Percentiles rank a stretch among this genome's conserved stretches.
These are phyloP conservation scores for Actinemys pallida DNA, from an alignment of 2,113 vertebrate genomes.

Conservation along the genomic window DNA sequence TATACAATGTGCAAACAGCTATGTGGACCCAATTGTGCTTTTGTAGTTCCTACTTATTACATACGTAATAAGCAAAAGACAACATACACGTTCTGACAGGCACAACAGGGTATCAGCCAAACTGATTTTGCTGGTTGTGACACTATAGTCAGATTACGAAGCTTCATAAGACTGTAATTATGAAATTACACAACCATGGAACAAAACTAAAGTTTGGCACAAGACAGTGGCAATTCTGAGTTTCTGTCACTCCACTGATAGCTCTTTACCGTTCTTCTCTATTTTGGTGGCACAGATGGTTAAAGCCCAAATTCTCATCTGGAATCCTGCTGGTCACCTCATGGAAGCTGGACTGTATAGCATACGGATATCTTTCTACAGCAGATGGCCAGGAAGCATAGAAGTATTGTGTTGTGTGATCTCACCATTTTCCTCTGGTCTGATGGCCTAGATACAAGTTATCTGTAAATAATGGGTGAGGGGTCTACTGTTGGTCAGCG, in stretches of 20 bases:
- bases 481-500: background rate
- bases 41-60: background rate
- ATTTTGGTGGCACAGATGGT: background rate
- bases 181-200: background rate
- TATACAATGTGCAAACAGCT: no score
- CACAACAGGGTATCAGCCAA: background rate
- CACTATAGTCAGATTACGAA: background rate
- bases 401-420: background rate
- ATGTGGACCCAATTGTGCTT: background rate
- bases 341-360: background rate
- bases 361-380: background rate
- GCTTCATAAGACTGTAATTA: background rate
- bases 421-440: background rate
- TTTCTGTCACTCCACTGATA: background rate
- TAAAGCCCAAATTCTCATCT: background rate
- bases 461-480: background rate
- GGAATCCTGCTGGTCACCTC: background rate
- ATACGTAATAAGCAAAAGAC: background rate
- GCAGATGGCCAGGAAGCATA: background rate
- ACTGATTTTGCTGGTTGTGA: background rate
- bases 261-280: background rate
- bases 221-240: background rate
- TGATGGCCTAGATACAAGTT: background rate
- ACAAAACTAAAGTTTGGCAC: background rate
- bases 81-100: background rate